A percentile compares a stretch with the other conserved stretches of the same genome.
Conservation (phyloP, 2,113 vertebrate species). For the Varanus komodoensis region DNA sequence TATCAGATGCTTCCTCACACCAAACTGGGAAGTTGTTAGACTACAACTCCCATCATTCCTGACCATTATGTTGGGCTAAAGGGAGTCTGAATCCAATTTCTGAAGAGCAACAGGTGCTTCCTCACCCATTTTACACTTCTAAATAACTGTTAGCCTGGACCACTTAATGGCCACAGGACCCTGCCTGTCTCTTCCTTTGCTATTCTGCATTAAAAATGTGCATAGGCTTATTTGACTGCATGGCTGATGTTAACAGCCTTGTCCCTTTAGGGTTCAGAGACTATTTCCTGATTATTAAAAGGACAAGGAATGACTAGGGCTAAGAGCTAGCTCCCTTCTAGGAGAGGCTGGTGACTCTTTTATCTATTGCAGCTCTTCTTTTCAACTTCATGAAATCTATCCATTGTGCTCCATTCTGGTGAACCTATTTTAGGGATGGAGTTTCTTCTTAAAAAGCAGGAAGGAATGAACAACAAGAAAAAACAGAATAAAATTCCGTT, state of each 20-base stretch:
- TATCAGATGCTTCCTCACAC: too few species aligned
- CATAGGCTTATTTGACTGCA: background rate
- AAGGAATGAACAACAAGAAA: background rate
- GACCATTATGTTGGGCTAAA: too few species aligned
- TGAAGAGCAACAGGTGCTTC: too few species aligned
- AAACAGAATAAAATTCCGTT: background rate
- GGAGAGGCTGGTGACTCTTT: too few species aligned
- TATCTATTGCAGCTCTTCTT: too few species aligned
- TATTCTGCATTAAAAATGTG: background rate
- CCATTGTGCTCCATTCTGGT: too few species aligned
- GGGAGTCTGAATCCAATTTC: too few species aligned
- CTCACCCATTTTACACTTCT: background rate
- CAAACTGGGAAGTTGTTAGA: too few species aligned
- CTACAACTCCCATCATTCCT: too few species aligned
- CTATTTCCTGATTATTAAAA: background rate
- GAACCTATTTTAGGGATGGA: too few species aligned
- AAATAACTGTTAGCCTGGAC: background rate
- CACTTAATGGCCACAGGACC: background rate
- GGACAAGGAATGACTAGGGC: background rate
- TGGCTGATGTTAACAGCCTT: background rate
- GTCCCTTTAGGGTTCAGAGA: background rate
- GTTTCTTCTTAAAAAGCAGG: background rate
- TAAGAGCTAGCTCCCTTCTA: too few species aligned
- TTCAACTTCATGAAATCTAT: too few species aligned
- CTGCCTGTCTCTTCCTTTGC: background rate